phyloP scores from a whole-genome alignment of 2,797 vertebrate genomes.

The Typhlichthys subterraneus region DNA sequence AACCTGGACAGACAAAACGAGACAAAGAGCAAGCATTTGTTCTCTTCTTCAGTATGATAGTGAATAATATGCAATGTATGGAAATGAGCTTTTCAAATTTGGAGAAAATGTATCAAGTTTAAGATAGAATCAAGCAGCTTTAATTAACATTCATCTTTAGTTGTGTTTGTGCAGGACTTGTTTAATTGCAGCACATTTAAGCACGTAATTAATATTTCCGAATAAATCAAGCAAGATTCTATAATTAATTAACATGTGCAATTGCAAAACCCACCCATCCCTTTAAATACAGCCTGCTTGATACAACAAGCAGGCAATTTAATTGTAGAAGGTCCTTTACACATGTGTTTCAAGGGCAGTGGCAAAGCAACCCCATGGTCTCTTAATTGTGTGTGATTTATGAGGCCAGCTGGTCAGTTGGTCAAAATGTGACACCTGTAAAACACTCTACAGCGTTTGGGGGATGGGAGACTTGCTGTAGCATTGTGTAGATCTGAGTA shows the following conservation, averaged over 20 bases:
- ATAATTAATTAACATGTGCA: neutral
- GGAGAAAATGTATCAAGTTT: constrained; percentile 1
- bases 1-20: no score
- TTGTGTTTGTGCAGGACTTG: no score
- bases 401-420: constrained; percentile 22
- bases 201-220: neutral
- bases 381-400: constrained; percentile 20
- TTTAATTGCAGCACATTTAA: neutral
- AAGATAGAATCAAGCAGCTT: no score
- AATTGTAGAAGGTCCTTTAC: neutral
- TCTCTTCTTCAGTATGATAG: no score
- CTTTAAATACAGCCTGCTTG: no score
- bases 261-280: neutral
- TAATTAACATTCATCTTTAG: no score
- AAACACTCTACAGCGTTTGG: constrained; percentile 23
- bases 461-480: constrained; percentile 25
- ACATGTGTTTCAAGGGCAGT: constrained; percentile 8
- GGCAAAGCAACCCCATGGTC: constrained; percentile 30
- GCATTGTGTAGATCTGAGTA: constrained; percentile 18
- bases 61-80: no score
- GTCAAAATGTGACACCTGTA: constrained; percentile 1
- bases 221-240: neutral
- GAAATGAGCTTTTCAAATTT: neutral
- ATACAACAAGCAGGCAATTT: neutral
- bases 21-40: no score